phyloP scores from a whole-genome alignment of 30 jellyfish, hydroid and myxozoan species.

The Catostylus mosaicus region DNA sequence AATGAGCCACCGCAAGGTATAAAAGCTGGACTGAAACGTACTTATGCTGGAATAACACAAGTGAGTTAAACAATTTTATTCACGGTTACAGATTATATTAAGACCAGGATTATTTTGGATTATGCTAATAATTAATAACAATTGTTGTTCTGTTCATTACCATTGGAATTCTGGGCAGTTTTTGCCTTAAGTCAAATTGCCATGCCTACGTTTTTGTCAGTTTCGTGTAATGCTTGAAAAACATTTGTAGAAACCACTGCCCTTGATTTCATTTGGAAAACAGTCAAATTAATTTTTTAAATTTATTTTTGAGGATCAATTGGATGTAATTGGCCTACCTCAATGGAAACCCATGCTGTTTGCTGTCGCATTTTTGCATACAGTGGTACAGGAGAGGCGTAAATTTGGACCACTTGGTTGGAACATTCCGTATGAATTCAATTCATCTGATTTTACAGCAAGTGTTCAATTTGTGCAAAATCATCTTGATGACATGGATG shows the following conservation, averaged over 20 bases:
- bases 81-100: not conserved
- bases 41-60: conserved; percentile 89
- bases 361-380: conserved; percentile 90
- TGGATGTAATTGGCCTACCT: conserved; percentile 70
- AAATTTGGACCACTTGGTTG: conserved; percentile 95
- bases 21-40: conserved; percentile 88
- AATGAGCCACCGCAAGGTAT: conserved; percentile 95
- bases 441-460: conserved; percentile 86
- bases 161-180: too few relatives aligned
- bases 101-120: too few relatives aligned
- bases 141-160: too few relatives aligned
- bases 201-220: too few relatives aligned
- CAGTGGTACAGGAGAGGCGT: conserved; percentile 90
- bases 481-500: conserved; percentile 88
- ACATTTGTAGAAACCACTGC: too few relatives aligned
- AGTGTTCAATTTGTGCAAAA: conserved; percentile 86
- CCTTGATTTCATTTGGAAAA: too few relatives aligned
- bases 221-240: not conserved
- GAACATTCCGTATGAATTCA: conserved; percentile 93
- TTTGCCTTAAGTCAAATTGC: too few relatives aligned
- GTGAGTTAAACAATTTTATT: conserved; percentile 17
- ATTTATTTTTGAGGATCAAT: conserved; percentile 67
- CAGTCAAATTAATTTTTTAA: too few relatives aligned
- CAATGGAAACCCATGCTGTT: conserved; percentile 94
- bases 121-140: too few relatives aligned